phyloP scores from a whole-genome alignment of 2,888 invertebrate genomes.

The Aromia moschata region DNA sequence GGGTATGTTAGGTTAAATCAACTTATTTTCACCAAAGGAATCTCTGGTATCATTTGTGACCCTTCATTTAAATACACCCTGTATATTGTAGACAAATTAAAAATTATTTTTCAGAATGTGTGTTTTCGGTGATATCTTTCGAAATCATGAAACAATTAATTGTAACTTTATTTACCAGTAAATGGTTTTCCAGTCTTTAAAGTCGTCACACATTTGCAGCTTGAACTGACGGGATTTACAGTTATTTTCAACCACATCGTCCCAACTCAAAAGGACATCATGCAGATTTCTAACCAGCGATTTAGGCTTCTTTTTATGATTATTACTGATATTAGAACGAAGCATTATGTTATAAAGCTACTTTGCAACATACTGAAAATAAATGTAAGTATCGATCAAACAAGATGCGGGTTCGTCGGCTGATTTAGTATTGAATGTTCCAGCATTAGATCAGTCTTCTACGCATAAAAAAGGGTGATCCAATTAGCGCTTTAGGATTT shows the following conservation, averaged over 20 bases:
- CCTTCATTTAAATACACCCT: too few species aligned
- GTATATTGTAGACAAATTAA: too few species aligned
- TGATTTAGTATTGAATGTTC: slow-evolving; percentile 3
- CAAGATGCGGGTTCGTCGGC: background rate
- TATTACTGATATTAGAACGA: background rate
- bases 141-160: too few species aligned
- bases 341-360: slow-evolving; percentile 2
- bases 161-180: slow-evolving; percentile 46
- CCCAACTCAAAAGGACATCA: slow-evolving; percentile 44
- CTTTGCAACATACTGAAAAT: background rate
- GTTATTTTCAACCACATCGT: slow-evolving; percentile 36
- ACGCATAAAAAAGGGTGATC: too few species aligned
- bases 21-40: too few species aligned
- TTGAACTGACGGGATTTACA: slow-evolving; percentile 25
- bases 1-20: too few species aligned
- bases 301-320: slow-evolving; percentile 22
- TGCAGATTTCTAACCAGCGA: slow-evolving; percentile 37
- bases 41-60: too few species aligned
- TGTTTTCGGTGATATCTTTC: too few species aligned
- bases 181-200: slow-evolving; percentile 49
- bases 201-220: slow-evolving; percentile 46
- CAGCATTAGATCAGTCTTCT: too few species aligned
- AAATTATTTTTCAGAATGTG: too few species aligned
- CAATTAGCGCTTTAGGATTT: too few species aligned
- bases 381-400: slow-evolving; percentile 16